Evolutionary conservation across 2,113 vertebrate genomes (phyloP).

Genomic region (Hylia prasina): DNA sequence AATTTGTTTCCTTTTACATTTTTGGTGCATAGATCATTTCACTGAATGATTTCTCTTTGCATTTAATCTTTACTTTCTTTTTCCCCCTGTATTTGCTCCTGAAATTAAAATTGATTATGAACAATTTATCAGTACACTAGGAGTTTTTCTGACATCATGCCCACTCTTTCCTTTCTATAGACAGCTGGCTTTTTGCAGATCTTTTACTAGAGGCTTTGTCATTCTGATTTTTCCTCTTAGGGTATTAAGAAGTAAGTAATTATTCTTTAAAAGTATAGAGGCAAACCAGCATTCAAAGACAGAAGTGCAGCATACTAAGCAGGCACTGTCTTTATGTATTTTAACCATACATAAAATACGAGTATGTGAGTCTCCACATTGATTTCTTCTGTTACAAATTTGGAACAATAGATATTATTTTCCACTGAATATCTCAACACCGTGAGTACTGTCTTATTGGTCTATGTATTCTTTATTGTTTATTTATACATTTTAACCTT

Average conservation of each 20-base stretch:
- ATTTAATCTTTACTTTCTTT: not conserved
- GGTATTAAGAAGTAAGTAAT: not conserved
- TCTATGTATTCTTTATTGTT: not conserved
- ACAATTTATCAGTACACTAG: not conserved
- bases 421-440: not conserved
- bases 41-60: not conserved
- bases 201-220: not conserved
- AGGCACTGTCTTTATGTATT: not conserved
- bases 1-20: not conserved
- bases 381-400: not conserved
- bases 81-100: not conserved
- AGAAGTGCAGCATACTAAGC: not conserved
- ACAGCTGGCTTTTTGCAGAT: not conserved
- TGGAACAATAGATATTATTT: not conserved
- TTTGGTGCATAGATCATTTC: not conserved
- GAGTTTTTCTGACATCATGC: not conserved
- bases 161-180: not conserved
- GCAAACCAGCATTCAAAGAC: not conserved
- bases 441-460: accelerated
- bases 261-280: not conserved
- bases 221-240: not conserved
- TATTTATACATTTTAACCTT: not conserved
- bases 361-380: not conserved
- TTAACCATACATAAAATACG: not conserved
- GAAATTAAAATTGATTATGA: slow-evolving; percentile 43